A percentile compares a stretch with the other conserved stretches of the same genome.
phyloP scores from a whole-genome alignment of 1,140 invertebrate genomes.

The Aphelenchoides avenae region DNA sequence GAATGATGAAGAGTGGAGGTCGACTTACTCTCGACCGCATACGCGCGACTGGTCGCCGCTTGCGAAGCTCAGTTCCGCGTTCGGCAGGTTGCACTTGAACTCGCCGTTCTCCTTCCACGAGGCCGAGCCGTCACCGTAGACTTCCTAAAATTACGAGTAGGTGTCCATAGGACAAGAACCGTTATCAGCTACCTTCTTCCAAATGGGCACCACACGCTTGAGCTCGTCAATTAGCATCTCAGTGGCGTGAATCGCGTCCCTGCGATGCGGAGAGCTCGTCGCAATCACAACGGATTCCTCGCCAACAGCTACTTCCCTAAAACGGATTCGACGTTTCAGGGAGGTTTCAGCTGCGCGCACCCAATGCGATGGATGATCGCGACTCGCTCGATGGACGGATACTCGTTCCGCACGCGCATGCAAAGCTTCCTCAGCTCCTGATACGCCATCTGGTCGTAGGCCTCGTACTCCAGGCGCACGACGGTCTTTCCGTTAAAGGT shows the following conservation, averaged over 20 bases:
- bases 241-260: slow-evolving; percentile 75
- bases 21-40: too few species aligned
- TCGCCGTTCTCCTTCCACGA: slow-evolving; percentile 39
- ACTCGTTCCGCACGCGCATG: slow-evolving; percentile 4
- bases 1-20: too few species aligned
- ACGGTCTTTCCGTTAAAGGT: slow-evolving; percentile 30
- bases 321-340: slow-evolving; percentile 1
- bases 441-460: slow-evolving; percentile 29
- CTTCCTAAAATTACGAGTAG: slow-evolving; percentile 18
- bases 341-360: slow-evolving; percentile 7
- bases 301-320: slow-evolving; percentile 71
- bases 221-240: slow-evolving; percentile 77
- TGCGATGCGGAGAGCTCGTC: slow-evolving; percentile 77
- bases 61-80: too few species aligned
- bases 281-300: slow-evolving; percentile 86
- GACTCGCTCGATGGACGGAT: slow-evolving; percentile 16
- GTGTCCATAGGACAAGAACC: not conserved
- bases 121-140: slow-evolving; percentile 26
- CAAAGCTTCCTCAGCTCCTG: slow-evolving; percentile 20
- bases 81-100: too few species aligned
- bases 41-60: too few species aligned
- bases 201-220: slow-evolving; percentile 83
- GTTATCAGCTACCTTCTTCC: slow-evolving; percentile 74
- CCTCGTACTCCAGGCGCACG: slow-evolving; percentile 28
- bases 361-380: slow-evolving; percentile 30